These are phyloP conservation scores for Psammodynastes pulverulentus DNA, from an alignment of 2,113 vertebrate genomes.

Conservation along the genomic window DNA sequence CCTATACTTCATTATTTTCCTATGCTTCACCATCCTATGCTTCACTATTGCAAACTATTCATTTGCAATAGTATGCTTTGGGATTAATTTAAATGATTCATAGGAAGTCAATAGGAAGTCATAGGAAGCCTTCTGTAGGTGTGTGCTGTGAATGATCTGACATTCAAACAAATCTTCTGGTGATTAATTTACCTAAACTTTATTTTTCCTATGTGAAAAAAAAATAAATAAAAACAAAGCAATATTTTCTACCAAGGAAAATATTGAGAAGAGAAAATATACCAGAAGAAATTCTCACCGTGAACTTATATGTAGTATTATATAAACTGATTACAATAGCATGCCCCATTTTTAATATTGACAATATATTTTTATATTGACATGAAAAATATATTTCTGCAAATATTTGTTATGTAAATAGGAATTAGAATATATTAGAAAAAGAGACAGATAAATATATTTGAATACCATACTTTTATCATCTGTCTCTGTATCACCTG, in stretches of 20 bases:
- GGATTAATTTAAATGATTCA: not conserved
- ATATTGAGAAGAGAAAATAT: not conserved
- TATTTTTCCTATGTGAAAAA: not conserved
- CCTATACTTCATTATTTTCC: slow-evolving; percentile 54
- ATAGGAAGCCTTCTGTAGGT: not conserved
- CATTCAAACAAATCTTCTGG: not conserved
- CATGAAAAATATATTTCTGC: not conserved
- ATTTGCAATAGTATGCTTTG: slow-evolving; percentile 11
- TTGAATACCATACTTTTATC: not conserved
- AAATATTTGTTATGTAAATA: not conserved
- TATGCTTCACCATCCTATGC: slow-evolving; percentile 59
- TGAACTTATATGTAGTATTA: not conserved
- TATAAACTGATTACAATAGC: not conserved
- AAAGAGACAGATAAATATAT: not conserved
- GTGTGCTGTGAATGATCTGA: not conserved
- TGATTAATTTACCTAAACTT: not conserved
- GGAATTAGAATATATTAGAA: not conserved
- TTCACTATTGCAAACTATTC: slow-evolving; percentile 54
- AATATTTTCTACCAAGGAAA: not conserved
- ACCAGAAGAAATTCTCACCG: not conserved
- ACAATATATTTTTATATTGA: not conserved
- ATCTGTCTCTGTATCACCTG: not conserved
- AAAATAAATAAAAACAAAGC: not conserved
- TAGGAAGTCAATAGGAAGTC: not conserved
- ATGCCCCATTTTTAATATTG: not conserved